phyloP scores from a whole-genome alignment of 2,113 vertebrate genomes.

The Pygoscelis antarcticus region DNA sequence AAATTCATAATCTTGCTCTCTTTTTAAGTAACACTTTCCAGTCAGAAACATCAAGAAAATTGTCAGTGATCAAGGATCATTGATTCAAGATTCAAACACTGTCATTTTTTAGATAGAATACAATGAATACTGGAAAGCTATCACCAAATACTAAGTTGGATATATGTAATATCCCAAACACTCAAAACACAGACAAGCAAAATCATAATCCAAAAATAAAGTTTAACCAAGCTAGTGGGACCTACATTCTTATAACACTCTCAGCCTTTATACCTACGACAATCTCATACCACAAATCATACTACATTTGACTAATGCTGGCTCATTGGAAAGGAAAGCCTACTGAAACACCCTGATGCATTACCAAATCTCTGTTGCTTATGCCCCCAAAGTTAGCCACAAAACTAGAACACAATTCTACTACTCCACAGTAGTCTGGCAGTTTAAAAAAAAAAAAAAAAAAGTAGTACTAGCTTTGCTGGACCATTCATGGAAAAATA shows the following conservation, averaged over 20 bases:
- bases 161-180: neutral
- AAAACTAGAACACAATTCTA: neutral
- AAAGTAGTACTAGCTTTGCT: neutral
- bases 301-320: neutral
- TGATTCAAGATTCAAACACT: neutral
- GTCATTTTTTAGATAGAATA: neutral
- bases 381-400: neutral
- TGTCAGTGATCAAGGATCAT: neutral
- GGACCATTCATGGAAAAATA: neutral
- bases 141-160: neutral
- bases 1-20: neutral
- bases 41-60: neutral
- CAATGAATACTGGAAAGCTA: neutral
- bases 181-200: neutral
- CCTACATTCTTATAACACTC: neutral
- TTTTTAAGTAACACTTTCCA: neutral
- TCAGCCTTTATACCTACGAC: neutral
- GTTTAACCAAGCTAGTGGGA: neutral
- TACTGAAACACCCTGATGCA: neutral
- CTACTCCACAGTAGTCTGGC: neutral
- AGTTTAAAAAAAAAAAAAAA: neutral
- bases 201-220: neutral
- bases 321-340: neutral
- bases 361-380: neutral
- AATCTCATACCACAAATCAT: neutral